Percentiles rank a stretch among this genome's conserved stretches.
phyloP scores from a whole-genome alignment of 2,888 invertebrate species.

The Liopterus haemorrhoidalis region DNA sequence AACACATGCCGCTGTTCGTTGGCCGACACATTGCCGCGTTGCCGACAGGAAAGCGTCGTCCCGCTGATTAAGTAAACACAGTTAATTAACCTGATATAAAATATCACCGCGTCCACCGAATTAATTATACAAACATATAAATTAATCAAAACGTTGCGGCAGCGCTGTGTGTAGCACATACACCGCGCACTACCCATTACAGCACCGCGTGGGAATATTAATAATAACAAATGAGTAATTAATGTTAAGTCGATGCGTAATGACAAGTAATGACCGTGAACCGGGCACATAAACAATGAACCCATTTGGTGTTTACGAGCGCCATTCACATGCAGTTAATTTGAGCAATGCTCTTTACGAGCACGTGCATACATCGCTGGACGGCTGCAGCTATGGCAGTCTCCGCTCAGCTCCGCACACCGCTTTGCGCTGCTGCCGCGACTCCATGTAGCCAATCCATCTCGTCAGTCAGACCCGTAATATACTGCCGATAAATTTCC shows the following conservation, averaged over 20 bases:
- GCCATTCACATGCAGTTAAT: constrained; percentile 2
- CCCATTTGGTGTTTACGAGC: constrained; percentile 18
- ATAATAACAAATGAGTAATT: constrained; percentile 26
- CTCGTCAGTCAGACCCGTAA: too few relatives aligned
- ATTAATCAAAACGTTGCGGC: constrained; percentile 19
- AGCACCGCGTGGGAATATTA: constrained; percentile 20
- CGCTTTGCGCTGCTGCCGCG: not conserved
- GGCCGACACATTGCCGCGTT: too few relatives aligned
- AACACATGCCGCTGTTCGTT: constrained; percentile 2
- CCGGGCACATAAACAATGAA: constrained; percentile 21
- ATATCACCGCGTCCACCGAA: constrained; percentile 6
- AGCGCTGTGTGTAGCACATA: constrained; percentile 3
- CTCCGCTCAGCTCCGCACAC: not conserved
- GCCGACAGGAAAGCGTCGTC: too few relatives aligned
- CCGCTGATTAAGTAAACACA: too few relatives aligned
- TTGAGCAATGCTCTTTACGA: constrained; percentile 1
- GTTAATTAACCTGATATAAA: not conserved
- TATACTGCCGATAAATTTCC: too few relatives aligned
- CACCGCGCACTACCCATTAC: constrained; percentile 13
- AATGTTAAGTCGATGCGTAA: constrained; percentile 25
- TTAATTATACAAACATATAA: constrained; percentile 23
- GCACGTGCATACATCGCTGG: not conserved
- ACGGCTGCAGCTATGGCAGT: too few relatives aligned
- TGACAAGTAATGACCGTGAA: constrained; percentile 22
- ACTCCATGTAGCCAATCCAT: too few relatives aligned